Conservation (phyloP, 2,888 invertebrate genomes). For the Isotomurus palustris region DNA sequence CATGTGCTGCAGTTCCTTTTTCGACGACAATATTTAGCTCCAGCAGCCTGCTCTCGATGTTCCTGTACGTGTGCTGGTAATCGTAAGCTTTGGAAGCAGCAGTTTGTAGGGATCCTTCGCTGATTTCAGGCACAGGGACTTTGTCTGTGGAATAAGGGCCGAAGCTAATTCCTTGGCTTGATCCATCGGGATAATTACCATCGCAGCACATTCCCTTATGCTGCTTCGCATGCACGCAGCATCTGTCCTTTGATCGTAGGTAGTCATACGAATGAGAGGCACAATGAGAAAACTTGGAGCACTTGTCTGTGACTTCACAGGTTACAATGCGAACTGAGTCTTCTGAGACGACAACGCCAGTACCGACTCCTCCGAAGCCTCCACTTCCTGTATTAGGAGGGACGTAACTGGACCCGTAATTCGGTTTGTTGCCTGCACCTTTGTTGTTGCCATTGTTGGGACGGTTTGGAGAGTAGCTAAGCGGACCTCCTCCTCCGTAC, state of each 20-base stretch:
- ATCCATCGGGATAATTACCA: conserved; percentile 12
- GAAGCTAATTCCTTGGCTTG: conserved; percentile 31
- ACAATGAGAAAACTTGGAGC: conserved; percentile 40
- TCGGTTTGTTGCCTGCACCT: neutral
- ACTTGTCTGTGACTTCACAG: conserved; percentile 34
- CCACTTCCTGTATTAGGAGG: conserved; percentile 4
- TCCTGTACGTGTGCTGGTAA: conserved; percentile 32
- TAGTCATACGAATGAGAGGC: conserved; percentile 32
- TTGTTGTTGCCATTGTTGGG: too few species aligned
- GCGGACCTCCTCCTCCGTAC: conserved; percentile 32
- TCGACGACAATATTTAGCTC: conserved; percentile 47
- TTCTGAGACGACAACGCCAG: neutral
- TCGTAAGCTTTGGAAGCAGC: conserved; percentile 36
- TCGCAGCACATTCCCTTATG: conserved; percentile 42
- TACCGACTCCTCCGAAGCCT: neutral
- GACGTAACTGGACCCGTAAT: conserved; percentile 1
- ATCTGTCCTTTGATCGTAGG: conserved; percentile 34
- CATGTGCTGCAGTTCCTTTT: conserved; percentile 51
- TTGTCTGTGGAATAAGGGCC: conserved; percentile 28
- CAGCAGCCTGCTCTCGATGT: conserved; percentile 34
- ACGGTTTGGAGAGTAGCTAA: conserved; percentile 9
- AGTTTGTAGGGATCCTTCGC: conserved; percentile 29
- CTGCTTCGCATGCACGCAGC: conserved; percentile 23
- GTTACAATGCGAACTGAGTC: conserved; percentile 16
- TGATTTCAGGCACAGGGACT: conserved; percentile 32